These are phyloP conservation scores for Amphibalanus amphitrite DNA, from an alignment of 1,140 invertebrate species.

Conservation along the genomic window DNA sequence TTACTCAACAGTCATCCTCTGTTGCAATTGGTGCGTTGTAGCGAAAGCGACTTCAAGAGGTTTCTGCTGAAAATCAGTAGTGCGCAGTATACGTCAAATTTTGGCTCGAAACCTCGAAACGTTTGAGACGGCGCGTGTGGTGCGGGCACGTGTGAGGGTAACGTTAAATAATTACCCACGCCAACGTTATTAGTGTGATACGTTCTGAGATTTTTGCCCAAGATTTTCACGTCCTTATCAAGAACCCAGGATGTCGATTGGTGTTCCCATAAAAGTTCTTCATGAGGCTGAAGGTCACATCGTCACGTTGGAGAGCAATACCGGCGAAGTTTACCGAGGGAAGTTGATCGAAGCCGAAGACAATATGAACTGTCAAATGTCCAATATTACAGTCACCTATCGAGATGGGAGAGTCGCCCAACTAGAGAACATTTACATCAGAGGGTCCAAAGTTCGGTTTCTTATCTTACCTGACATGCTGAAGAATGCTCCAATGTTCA, in stretches of 20 bases:
- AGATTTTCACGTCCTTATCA: too few species aligned
- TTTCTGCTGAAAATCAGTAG: too few species aligned
- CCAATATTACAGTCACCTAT: conserved; percentile 45
- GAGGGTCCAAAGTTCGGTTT: conserved; percentile 96
- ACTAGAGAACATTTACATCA: conserved; percentile 94
- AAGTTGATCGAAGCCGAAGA: conserved; percentile 98
- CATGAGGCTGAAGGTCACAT: conserved; percentile 99
- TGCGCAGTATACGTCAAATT: too few species aligned
- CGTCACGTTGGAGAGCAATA: conserved; percentile 94
- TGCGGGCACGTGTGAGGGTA: too few species aligned
- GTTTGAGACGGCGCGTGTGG: neutral
- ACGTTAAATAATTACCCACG: neutral
- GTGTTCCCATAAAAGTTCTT: conserved; percentile 94
- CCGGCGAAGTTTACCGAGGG: conserved; percentile 93
- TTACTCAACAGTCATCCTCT: too few species aligned
- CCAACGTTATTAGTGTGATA: neutral
- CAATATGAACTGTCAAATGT: conserved; percentile 95
- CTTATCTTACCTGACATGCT: conserved; percentile 99
- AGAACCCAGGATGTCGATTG: conserved; percentile 46
- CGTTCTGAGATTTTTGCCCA: neutral
- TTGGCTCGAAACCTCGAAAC: too few species aligned
- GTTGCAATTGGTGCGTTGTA: neutral
- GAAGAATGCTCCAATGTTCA: conserved; percentile 99
- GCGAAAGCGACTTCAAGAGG: too few species aligned
- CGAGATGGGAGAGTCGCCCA: conserved; percentile 79